Percentiles rank a stretch among this genome's conserved stretches.
Evolutionary conservation across 2,888 invertebrate species (phyloP).

Genomic region (Drosophila diplacantha): DNA sequence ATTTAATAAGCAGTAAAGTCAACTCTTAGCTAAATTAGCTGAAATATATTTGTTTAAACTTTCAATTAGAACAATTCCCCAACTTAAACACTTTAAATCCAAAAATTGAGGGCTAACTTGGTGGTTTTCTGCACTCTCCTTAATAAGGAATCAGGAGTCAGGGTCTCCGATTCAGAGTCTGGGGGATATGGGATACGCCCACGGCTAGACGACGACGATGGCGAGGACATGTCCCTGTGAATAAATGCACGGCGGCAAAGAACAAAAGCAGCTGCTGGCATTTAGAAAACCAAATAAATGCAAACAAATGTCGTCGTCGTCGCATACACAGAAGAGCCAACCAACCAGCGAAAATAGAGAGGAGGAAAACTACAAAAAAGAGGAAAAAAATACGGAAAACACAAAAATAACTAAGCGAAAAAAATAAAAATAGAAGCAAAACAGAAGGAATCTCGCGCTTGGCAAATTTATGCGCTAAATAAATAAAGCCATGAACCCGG

Average conservation of each 20-base stretch:
- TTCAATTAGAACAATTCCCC: too few species aligned
- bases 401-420: constrained; percentile 7
- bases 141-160: constrained; percentile 5
- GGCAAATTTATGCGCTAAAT: constrained; percentile 69
- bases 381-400: constrained; percentile 2
- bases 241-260: constrained; percentile 15
- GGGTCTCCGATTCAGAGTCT: constrained; percentile 12
- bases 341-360: constrained; percentile 35
- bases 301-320: constrained; percentile 62
- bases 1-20: too few species aligned
- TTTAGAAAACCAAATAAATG: constrained; percentile 62
- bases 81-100: background rate
- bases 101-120: background rate
- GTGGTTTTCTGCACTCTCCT: constrained; percentile 26
- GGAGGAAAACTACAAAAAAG: constrained; percentile 19
- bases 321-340: constrained; percentile 27
- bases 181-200: constrained; percentile 37
- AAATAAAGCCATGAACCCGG: constrained; percentile 67
- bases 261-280: constrained; percentile 24
- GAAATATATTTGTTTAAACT: background rate
- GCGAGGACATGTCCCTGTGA: constrained; percentile 21
- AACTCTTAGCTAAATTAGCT: too few species aligned
- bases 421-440: constrained; percentile 12
- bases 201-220: constrained; percentile 46
- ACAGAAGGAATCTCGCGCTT: constrained; percentile 45